phyloP scores from a whole-genome alignment of 1,140 invertebrate species.

The Penaeus chinensis region DNA sequence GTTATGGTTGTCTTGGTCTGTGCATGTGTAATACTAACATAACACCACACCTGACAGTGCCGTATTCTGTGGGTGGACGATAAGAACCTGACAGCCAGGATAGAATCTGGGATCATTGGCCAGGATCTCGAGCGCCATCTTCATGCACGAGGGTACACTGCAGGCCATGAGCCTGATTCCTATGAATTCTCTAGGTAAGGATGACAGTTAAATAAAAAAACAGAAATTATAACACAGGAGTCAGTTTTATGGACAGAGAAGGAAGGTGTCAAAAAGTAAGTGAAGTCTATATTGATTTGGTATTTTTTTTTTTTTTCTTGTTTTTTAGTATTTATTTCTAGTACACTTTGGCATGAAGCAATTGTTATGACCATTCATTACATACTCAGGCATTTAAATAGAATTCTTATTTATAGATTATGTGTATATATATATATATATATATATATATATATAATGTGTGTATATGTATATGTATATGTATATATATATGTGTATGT shows the following conservation, averaged over 20 bases:
- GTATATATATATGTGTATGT: no score
- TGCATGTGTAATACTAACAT: not conserved
- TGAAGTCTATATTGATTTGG: no score
- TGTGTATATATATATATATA: no score
- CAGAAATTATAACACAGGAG: not conserved
- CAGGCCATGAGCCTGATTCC: conserved; percentile 96
- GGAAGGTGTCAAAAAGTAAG: no score
- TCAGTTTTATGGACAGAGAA: not conserved
- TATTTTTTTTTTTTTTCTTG: not conserved
- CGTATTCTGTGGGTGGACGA: conserved; percentile 93
- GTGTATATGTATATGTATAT: no score
- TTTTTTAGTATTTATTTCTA: not conserved
- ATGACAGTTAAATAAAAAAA: not conserved
- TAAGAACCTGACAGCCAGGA: conserved; percentile 85
- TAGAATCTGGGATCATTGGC: conserved; percentile 92
- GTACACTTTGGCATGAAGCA: not conserved
- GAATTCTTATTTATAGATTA: no score
- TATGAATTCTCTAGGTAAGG: conserved; percentile 89
- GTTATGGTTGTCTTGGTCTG: not conserved
- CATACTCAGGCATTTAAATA: no score
- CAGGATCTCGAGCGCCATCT: conserved; percentile 90
- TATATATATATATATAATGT: no score
- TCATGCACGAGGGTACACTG: conserved; percentile 78
- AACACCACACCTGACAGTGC: conserved; percentile 25
- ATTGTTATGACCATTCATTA: no score